Conservation (phyloP, 1,140 invertebrate genomes). For the Nautilus pompilius region DNA sequence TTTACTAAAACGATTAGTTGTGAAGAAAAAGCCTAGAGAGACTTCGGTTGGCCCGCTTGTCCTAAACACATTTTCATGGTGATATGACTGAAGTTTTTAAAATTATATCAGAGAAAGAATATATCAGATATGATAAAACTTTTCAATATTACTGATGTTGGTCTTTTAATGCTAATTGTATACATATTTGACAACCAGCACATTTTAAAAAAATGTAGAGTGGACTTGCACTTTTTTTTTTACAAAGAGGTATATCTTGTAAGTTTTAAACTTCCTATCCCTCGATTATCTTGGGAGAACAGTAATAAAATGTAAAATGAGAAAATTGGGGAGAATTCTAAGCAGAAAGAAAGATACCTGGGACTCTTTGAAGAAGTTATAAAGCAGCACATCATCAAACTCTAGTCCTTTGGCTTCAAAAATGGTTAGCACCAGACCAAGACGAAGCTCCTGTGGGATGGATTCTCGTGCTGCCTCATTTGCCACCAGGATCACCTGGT, state of each 20-base stretch:
- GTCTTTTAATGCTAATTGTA: neutral
- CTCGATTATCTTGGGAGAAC: neutral
- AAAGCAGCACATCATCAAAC: constrained; percentile 47
- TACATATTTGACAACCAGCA: neutral
- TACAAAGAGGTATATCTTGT: neutral
- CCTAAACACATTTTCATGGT: too few relatives aligned
- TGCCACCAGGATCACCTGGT: constrained; percentile 46
- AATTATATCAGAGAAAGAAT: too few relatives aligned
- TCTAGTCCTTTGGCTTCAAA: constrained; percentile 47
- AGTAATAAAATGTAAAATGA: too few relatives aligned
- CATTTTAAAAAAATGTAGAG: neutral
- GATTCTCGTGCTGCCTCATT: constrained; percentile 32
- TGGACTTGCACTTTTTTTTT: neutral
- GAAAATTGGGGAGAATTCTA: neutral
- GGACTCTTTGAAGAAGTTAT: constrained; percentile 50
- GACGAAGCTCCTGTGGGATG: constrained; percentile 30
- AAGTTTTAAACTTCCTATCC: neutral
- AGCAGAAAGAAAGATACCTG: constrained; percentile 20
- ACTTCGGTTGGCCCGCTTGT: too few relatives aligned
- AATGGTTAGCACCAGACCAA: constrained; percentile 42
- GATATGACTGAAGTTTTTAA: too few relatives aligned
- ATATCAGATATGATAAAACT: too few relatives aligned
- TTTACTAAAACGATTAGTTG: too few relatives aligned
- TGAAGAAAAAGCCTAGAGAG: too few relatives aligned
- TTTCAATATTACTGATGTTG: too few relatives aligned